Percentiles rank a stretch among this genome's conserved stretches.
phyloP scores from a whole-genome alignment of 1,140 invertebrate genomes.

The Brachystomella parvula region DNA sequence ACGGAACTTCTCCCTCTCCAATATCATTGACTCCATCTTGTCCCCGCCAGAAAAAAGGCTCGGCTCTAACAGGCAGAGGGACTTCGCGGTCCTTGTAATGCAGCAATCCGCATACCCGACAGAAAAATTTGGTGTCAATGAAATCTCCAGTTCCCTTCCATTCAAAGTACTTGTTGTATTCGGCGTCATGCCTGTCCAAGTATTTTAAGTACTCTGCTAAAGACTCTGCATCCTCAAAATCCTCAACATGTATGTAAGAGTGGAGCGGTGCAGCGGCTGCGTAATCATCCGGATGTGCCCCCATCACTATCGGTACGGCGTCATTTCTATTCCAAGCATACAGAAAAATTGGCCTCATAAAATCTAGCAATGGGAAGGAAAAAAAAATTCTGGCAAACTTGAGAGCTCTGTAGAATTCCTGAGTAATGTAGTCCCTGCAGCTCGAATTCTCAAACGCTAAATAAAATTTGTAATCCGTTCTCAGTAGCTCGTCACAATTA shows the following conservation, averaged over 20 bases:
- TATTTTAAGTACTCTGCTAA: constrained; percentile 49
- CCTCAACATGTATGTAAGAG: constrained; percentile 57
- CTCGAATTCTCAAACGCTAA: constrained; percentile 94
- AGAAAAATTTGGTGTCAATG: constrained; percentile 35
- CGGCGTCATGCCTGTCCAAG: constrained; percentile 42
- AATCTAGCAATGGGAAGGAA: too few relatives aligned
- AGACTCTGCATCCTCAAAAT: constrained; percentile 46
- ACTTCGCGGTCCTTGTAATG: constrained; percentile 22
- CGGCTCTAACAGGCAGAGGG: background rate
- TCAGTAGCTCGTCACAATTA: constrained; percentile 82
- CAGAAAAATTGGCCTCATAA: background rate
- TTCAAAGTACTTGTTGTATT: constrained; percentile 40
- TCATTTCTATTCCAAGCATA: constrained; percentile 15
- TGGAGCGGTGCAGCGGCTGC: constrained; percentile 51
- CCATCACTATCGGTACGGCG: constrained; percentile 64
- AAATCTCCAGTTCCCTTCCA: constrained; percentile 40
- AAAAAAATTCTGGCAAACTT: too few relatives aligned
- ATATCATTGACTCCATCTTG: too few relatives aligned
- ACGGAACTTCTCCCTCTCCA: too few relatives aligned
- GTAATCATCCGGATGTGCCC: constrained; percentile 48
- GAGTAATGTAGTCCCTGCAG: constrained; percentile 90
- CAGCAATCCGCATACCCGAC: constrained; percentile 37
- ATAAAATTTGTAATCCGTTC: constrained; percentile 93
- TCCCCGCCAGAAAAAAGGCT: background rate
- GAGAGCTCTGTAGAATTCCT: too few relatives aligned